Base-by-base conservation (phyloP, 2,797 vertebrate species). In the Onychomys arenicola region DNA sequence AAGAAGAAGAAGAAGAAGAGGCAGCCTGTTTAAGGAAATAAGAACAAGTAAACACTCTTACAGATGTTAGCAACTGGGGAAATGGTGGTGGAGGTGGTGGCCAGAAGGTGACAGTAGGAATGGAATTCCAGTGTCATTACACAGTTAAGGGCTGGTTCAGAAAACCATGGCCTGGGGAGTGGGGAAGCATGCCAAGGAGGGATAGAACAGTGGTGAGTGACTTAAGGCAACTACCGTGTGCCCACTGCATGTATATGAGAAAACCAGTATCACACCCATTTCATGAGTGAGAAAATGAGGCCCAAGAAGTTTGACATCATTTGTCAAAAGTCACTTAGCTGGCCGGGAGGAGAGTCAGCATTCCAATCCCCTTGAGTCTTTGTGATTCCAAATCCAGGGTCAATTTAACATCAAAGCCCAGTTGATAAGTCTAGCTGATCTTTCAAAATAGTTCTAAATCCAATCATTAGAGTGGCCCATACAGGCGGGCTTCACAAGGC, bases 401-500 rank as follows among this genome's bases (percentile, higher is more conserved):
- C 73, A 67, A 92, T 90, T 94, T 57, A 89, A 57, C 32, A 86
- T n/a, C 37, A 7, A 29, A 83, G 49, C 34, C 57, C 43, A 25
- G 7, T 78, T 90, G 63, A 73, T 49, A 81, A 93, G 63, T 91
- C 37, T n/a, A 89, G n/a, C 59, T 55, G 67, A 82, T 88, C 67
- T 94, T 94, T 91, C 76, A 91, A 65, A 16, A n/a, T 21, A 76
- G 29, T 76, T 80, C 67, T 49, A 89, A 87, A 93, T 77, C 40
- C 29, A 81, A 57, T 55, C 71, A 61, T 90, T 67, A 75, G 11
- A 49, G 77, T 80, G 88, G 92, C 43, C 52, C 76, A 23, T 77
- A 93, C 81, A 77, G 55, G 65, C 84, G 9, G 21, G 14, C 83
- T 85, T 96, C 88, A 92, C 97, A 86, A 96, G 93, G 91, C 86